A percentile compares a stretch with the other conserved stretches of the same genome.
Conservation (phyloP, 1,140 invertebrate species). For the Pissodes strobi region DNA sequence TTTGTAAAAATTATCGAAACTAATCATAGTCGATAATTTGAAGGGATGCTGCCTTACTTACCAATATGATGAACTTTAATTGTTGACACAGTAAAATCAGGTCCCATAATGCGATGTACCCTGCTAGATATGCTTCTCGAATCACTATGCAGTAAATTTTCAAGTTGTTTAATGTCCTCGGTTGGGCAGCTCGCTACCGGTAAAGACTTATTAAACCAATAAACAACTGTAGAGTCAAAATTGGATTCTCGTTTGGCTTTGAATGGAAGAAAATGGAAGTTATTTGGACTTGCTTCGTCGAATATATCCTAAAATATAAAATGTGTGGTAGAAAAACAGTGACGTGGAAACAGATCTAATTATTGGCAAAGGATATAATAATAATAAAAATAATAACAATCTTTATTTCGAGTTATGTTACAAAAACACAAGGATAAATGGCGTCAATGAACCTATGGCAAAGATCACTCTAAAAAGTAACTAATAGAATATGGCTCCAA, state of each 20-base stretch:
- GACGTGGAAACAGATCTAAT: no score
- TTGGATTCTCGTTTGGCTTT: slow-evolving; percentile 49
- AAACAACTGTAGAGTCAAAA: slow-evolving; percentile 66
- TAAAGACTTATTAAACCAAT: slow-evolving; percentile 79
- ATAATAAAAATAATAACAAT: no score
- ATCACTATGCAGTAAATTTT: slow-evolving; percentile 66
- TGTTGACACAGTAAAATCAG: slow-evolving; percentile 77
- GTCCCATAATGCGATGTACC: slow-evolving; percentile 74
- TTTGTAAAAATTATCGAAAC: no score
- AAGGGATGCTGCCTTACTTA: no score
- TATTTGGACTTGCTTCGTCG: slow-evolving; percentile 71
- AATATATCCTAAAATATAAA: slow-evolving; percentile 65
- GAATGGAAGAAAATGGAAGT: slow-evolving; percentile 71
- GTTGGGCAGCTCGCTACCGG: slow-evolving; percentile 73
- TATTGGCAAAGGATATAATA: neutral
- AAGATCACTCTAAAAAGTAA: no score
- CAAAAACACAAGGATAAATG: no score
- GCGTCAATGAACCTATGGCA: no score
- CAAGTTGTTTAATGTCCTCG: slow-evolving; percentile 71
- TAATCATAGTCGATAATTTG: no score
- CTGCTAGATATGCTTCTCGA: slow-evolving; percentile 27
- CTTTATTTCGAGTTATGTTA: no score
- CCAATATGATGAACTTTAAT: slow-evolving; percentile 69
- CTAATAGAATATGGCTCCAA: no score
- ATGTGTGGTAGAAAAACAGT: neutral